Evolutionary conservation across 2,888 invertebrate species (phyloP), one percentile per base, ranked within the genome.

Genomic region (Schrankia costaestrigalis): DNA sequence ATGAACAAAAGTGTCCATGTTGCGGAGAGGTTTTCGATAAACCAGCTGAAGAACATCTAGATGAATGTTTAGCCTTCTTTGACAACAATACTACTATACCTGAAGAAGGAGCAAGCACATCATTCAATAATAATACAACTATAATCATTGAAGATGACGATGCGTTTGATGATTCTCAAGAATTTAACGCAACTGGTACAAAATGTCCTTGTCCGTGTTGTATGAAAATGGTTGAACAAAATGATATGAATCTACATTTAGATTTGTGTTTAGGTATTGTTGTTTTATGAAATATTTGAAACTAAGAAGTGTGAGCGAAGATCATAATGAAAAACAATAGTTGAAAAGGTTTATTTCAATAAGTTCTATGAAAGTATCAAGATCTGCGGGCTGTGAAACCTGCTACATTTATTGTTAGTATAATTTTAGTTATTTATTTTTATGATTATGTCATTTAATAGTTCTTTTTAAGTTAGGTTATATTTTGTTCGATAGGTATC

Each of bases 181-280:
- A 69, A 1, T 63, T 84, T 24, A 90, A 90, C 52, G 75, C 71
- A 0, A 83, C 81, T 0, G 86, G 82, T 3, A 82, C 82, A 0
- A 88, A 83, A 54, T 74, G 71, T 1, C 90, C 90, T 0, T 93
- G 92, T 54, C 93, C 92, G 0, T 88, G 90, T 58, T 93, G 93
- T 55, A 79, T 90, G 56, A 46, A 78, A 42, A 76, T 90, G 69
- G 56, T 91, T 22, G 75, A 84, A 47, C 78, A 85, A 51, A 54
- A 44, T 13, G 71, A 81, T 13, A 92, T 92, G 91, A 90, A 90
- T 58, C 47, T 59, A 1, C 93, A 93, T 77, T 85, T 93, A 31
- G 90, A 91, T 69, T 26, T 41, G 3, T 86, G 86, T 53, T 69
- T 41, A 2, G 38, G 38, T n/a, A n/a, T n/a, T n/a, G n/a, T n/a